Base-by-base conservation (phyloP, 1,140 invertebrate genomes). In the Gonioctena quinquepunctata region DNA sequence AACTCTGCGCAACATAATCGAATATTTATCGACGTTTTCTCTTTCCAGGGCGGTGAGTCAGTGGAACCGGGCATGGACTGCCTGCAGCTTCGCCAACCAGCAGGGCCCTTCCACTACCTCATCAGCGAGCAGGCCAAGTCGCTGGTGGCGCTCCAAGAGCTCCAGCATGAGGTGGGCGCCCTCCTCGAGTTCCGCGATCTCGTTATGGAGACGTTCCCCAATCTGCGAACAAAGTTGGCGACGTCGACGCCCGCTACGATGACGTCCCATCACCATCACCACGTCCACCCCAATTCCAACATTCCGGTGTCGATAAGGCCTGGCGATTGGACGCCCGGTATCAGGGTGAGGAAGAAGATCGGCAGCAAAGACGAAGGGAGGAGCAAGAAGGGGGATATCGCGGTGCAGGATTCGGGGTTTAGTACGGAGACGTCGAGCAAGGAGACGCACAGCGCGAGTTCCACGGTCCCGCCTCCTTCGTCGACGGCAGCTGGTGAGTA, bases 121-220 rank as follows among this genome's bases (percentile, higher is more conserved):
- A 91, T 93, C 81, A 92, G 86, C 84, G 91, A 93, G 84, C 92
- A 93, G 85, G 91, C 91, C 76, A 93, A 93, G 84, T 93, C 91
- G 48, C 83, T 92, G 81, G 89, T 92, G 65, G 91, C 90, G 50
- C 85, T 93, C 80, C 89, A 90, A 86, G 93, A 95, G 86, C 86
- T 95, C 80, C 93, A 95, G 89, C 92, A 94, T 92, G 93, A 95
- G 86, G 93, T 95, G 84, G 93, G 93, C 56, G 93, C 93, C 70
- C 84, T 95, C 68, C 89, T 95, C 83, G 93, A 94, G 84, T 95
- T 95, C 83, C 91, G 93, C 85, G 92, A 94, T 85, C 88, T 94
- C 87, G 93, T 95, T 86, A 93, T 95, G 88, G 92, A 94, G 88
- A 92, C 93, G 71, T 94, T 95, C 86, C 94, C 94, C 73, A 93